Base-by-base conservation (phyloP, 1,140 invertebrate species). In the Theocolax elegans region DNA sequence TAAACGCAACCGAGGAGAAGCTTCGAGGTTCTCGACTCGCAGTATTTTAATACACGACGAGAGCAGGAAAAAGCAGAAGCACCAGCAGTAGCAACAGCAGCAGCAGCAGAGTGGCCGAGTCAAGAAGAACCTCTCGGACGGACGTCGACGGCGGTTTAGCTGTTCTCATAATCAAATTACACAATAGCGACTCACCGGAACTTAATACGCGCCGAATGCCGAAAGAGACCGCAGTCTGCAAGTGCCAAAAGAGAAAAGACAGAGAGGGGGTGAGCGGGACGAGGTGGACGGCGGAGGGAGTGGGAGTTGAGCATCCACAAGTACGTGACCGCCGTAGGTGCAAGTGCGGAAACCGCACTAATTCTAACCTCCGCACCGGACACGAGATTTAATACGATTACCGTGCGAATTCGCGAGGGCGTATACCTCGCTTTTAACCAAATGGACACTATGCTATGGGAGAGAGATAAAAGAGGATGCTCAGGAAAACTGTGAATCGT, bases 381-480 rank as follows among this genome's bases (percentile, higher is more conserved):
- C 40, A 69, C 48, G 27, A 63, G 58, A 69, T 69, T 69, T 62
- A 69, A 69, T 63, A 54, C 58, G 48, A 69, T 69, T 69, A 69
- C 46, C 27, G 53, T 17, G 17, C 40, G 65, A 59, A 58, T 58
- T 67, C 44, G 40, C 35, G 29, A 48, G 42, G 46, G 49, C 44
- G 40, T 23, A 19, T 31, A 62, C 40, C 21, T 35, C 3, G 31
- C 48, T 58, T 58, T 58, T 59, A 58, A 31, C 46, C 49, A 53
- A 53, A 65, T 53, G 49, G 49, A 27, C 19, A 27, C 35, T 19
- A 44, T n/a, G 4, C 17, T 9, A 8, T 1, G 31, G n/a, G 38
- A 15, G 21, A 38, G 38, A 44, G 8, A 27, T 7, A 21, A 27
- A 10, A 13, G 38, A 59, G 19, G 29, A 31, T 12, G 25, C n/a